A percentile compares a stretch with the other conserved stretches of the same genome.
phyloP scores from a whole-genome alignment of 1,140 invertebrate genomes.

The Heliothis subflexa region DNA sequence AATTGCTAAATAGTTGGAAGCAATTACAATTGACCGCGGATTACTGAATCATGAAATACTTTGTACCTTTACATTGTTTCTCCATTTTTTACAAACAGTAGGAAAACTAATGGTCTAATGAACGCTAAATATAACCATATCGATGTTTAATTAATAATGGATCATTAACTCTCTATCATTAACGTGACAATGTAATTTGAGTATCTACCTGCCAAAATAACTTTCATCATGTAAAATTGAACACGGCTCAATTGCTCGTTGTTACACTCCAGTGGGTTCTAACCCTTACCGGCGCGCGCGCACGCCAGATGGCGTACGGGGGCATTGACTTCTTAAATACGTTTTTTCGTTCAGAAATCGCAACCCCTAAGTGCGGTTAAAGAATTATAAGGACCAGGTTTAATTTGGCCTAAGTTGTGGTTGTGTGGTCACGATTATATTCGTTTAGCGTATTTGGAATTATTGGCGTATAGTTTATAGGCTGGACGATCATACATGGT shows the following conservation, averaged over 20 bases:
- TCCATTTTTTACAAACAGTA: too few relatives aligned
- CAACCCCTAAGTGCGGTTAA: slow-evolving; percentile 76
- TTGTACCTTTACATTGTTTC: too few relatives aligned
- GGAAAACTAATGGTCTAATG: too few relatives aligned
- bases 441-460: slow-evolving; percentile 38
- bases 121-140: too few relatives aligned
- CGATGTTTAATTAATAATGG: too few relatives aligned
- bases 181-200: neutral
- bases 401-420: slow-evolving; percentile 66
- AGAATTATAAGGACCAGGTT: slow-evolving; percentile 64
- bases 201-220: slow-evolving; percentile 15
- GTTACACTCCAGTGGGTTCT: slow-evolving; percentile 24
- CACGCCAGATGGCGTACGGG: slow-evolving; percentile 74
- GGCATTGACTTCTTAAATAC: slow-evolving; percentile 78
- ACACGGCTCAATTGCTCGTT: slow-evolving; percentile 19
- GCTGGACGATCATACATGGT: too few relatives aligned
- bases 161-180: neutral
- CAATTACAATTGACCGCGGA: too few relatives aligned
- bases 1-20: too few relatives aligned
- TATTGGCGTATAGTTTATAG: neutral
- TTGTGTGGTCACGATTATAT: slow-evolving; percentile 53
- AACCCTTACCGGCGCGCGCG: slow-evolving; percentile 53
- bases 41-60: too few relatives aligned
- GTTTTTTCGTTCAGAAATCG: slow-evolving; percentile 72
- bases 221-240: slow-evolving; percentile 10